These are phyloP conservation scores for Atherix ibis DNA, from an alignment of 2,888 invertebrate genomes.

Conservation along the genomic window DNA sequence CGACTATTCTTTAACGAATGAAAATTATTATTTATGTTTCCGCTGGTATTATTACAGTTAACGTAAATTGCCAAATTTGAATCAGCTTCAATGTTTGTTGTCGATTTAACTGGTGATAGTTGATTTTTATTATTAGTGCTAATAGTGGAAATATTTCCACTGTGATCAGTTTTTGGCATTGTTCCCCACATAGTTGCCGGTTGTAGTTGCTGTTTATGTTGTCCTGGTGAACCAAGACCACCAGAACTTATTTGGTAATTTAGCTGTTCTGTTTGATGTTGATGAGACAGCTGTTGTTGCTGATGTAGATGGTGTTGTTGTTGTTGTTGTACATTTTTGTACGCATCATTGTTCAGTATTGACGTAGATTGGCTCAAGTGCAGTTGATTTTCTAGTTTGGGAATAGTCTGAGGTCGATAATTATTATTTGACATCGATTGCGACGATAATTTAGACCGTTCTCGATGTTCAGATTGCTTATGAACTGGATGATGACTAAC, in stretches of 20 bases:
- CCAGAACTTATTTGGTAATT: too few relatives aligned
- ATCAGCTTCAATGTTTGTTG: neutral
- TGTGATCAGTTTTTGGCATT: neutral
- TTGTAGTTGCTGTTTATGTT: too few relatives aligned
- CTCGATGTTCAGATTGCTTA: constrained; percentile 11
- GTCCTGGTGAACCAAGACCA: too few relatives aligned
- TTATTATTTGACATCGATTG: constrained; percentile 25
- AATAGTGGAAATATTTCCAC: neutral
- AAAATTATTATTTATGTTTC: too few relatives aligned
- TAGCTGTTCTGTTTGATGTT: too few relatives aligned
- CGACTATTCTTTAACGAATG: too few relatives aligned
- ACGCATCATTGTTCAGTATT: constrained; percentile 22
- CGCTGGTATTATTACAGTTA: neutral
- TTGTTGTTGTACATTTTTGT: constrained; percentile 9
- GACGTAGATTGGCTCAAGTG: constrained; percentile 30
- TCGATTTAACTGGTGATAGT: neutral
- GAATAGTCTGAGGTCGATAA: constrained; percentile 3
- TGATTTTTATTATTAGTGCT: too few relatives aligned
- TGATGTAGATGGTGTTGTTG: constrained; percentile 8
- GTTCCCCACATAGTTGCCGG: neutral
- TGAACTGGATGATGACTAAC: neutral
- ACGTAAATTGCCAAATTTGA: neutral
- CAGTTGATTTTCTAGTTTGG: constrained; percentile 16
- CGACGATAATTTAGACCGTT: constrained; percentile 26
- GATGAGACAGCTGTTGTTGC: constrained; percentile 8